Percentiles rank a stretch among this genome's conserved stretches.
Conservation (phyloP, 2,797 vertebrate species). For the Sebastes taczanowskii region DNA sequence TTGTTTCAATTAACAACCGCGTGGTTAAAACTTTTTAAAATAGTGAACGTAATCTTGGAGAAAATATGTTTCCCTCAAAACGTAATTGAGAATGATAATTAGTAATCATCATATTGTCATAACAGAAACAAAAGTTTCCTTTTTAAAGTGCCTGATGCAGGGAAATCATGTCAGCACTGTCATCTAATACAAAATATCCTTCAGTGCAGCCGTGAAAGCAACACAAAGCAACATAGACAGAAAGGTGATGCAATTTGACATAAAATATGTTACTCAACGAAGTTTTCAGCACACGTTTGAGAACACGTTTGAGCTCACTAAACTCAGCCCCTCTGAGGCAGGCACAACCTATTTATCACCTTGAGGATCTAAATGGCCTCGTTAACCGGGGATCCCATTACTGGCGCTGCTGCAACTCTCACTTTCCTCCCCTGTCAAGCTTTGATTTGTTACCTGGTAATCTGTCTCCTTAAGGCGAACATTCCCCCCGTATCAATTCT, state of each 20-base stretch:
- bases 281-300: constrained; percentile 11
- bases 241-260: not conserved
- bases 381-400: constrained; percentile 66
- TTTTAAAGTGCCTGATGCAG: not conserved
- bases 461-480: constrained; percentile 44
- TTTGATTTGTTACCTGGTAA: constrained; percentile 61
- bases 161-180: not conserved
- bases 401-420: constrained; percentile 53
- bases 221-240: not conserved
- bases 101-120: too few species aligned
- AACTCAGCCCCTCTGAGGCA: constrained; percentile 11
- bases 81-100: too few species aligned
- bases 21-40: too few species aligned
- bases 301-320: not conserved
- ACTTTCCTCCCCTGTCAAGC: constrained; percentile 49
- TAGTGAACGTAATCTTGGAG: too few species aligned
- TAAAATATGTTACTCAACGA: constrained; percentile 14
- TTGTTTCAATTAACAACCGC: too few species aligned
- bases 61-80: too few species aligned
- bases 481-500: constrained; percentile 41
- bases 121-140: not conserved
- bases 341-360: constrained; percentile 53
- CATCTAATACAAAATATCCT: not conserved
- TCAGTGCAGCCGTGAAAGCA: not conserved
- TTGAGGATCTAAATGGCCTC: constrained; percentile 60